Conservation (phyloP, 2,888 invertebrate genomes). For the Strigamia maritima region DNA sequence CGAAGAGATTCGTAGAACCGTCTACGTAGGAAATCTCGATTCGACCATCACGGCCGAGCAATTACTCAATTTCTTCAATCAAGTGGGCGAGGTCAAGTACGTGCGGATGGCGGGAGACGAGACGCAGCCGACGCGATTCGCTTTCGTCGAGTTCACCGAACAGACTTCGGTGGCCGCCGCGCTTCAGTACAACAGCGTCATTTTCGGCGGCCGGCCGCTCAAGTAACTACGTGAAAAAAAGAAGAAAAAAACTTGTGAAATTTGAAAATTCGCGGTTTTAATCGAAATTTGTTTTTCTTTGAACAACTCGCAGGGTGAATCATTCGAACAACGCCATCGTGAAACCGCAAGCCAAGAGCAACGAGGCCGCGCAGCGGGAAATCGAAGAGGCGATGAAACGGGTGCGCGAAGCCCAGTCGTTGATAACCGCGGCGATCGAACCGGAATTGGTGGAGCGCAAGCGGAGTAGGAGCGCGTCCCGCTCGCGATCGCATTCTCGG, state of each 20-base stretch:
- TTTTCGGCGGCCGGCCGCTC: constrained; percentile 68
- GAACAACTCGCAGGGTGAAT: constrained; percentile 69
- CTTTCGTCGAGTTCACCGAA: constrained; percentile 88
- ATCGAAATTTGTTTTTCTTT: constrained; percentile 28
- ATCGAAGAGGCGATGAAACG: constrained; percentile 96
- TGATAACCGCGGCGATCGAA: constrained; percentile 90
- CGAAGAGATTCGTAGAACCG: constrained; percentile 92
- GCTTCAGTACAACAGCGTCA: constrained; percentile 70
- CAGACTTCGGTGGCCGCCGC: constrained; percentile 84
- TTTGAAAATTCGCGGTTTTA: neutral
- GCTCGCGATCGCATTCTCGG: constrained; percentile 59
- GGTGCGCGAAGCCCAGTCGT: constrained; percentile 91
- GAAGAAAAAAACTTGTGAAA: neutral
- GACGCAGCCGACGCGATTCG: constrained; percentile 63
- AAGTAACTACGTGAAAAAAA: too few relatives aligned
- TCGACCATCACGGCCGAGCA: constrained; percentile 66
- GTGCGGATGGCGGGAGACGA: constrained; percentile 84
- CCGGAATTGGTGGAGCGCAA: constrained; percentile 53
- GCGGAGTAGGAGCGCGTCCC: constrained; percentile 52
- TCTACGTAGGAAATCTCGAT: constrained; percentile 78
- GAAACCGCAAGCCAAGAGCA: constrained; percentile 85
- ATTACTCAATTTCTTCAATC: constrained; percentile 80
- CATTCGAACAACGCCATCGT: constrained; percentile 89
- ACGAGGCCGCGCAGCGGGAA: constrained; percentile 90
- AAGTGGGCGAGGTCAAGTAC: constrained; percentile 92